Conservation (phyloP, 92 coral and sea anemone species). For the Nematostella vectensis region DNA sequence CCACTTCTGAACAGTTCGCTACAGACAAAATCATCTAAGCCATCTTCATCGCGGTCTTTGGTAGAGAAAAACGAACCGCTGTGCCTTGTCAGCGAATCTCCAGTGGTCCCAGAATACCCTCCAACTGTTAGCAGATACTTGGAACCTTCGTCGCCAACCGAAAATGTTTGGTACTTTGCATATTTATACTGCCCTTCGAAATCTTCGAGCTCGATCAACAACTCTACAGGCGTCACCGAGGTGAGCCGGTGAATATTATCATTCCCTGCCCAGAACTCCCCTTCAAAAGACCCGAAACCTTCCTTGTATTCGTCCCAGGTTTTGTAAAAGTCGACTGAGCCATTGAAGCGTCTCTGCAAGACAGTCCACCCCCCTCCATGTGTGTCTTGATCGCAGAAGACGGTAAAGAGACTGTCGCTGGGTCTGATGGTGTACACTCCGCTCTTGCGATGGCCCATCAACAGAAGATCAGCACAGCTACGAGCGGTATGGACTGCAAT, state of each 20-base stretch:
- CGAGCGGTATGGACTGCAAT: constrained; percentile 7
- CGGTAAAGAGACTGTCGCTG: neutral
- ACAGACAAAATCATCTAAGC: neutral
- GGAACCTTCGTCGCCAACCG: neutral
- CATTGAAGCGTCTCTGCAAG: constrained; percentile 25
- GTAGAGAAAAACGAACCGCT: constrained; percentile 12
- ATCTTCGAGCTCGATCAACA: constrained; percentile 19
- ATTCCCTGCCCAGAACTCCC: constrained; percentile 39
- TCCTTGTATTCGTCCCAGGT: constrained; percentile 29
- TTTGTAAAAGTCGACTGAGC: constrained; percentile 21
- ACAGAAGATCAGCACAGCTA: constrained; percentile 22
- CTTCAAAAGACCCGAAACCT: constrained; percentile 29
- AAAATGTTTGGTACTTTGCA: constrained; percentile 20
- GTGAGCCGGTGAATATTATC: constrained; percentile 23
- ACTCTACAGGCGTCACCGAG: constrained; percentile 8
- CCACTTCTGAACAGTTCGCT: neutral
- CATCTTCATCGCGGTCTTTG: constrained; percentile 13
- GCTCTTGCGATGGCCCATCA: constrained; percentile 12
- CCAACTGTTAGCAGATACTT: constrained; percentile 12
- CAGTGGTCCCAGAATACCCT: constrained; percentile 25
- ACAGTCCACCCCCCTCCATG: constrained; percentile 17
- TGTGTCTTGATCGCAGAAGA: constrained; percentile 20
- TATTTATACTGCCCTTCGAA: constrained; percentile 6
- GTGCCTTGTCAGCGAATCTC: constrained; percentile 13
- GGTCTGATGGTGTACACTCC: constrained; percentile 21